Percentiles rank a stretch among this genome's conserved stretches.
Conservation (phyloP, 2,113 vertebrate species). For the Engystomops pustulosus region DNA sequence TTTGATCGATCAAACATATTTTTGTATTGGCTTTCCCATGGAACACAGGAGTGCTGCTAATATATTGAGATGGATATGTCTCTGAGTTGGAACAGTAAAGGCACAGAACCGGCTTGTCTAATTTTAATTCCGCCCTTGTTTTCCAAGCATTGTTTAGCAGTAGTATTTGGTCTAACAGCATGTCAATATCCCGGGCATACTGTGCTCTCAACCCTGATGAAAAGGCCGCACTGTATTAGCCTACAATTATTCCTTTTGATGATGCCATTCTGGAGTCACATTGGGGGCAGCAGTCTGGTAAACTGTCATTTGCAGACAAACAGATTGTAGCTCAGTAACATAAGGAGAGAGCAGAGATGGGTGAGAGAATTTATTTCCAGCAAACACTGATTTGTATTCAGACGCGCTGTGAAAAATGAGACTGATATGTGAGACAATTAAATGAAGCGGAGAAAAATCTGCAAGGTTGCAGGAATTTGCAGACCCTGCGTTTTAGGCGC, state of each 20-base stretch:
- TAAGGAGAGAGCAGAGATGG: slow-evolving; percentile 19
- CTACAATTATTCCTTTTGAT: slow-evolving; percentile 44
- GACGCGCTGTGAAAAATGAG: slow-evolving; percentile 30
- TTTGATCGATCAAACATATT: too few relatives aligned
- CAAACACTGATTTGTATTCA: slow-evolving; percentile 52
- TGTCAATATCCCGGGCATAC: slow-evolving; percentile 1
- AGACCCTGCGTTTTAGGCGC: neutral
- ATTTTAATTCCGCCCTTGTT: slow-evolving; percentile 1
- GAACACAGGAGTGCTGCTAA: neutral
- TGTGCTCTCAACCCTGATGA: neutral
- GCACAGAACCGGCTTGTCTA: neutral
- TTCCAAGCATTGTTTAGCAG: slow-evolving; percentile 7
- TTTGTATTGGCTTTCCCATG: neutral
- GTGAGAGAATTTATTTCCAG: slow-evolving; percentile 38
- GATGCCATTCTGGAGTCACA: slow-evolving; percentile 37
- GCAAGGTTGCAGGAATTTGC: slow-evolving; percentile 37
- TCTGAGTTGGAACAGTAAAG: neutral
- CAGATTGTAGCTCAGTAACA: slow-evolving; percentile 37
- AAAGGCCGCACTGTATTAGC: slow-evolving; percentile 40
- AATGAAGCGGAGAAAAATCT: slow-evolving; percentile 21
- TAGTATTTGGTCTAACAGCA: slow-evolving; percentile 12
- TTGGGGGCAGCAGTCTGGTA: slow-evolving; percentile 41
- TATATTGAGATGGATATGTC: neutral
- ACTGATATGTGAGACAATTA: slow-evolving; percentile 42
- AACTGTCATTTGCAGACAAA: slow-evolving; percentile 49